Conservation (phyloP, 2,113 vertebrate species). For the Rhea americana region DNA sequence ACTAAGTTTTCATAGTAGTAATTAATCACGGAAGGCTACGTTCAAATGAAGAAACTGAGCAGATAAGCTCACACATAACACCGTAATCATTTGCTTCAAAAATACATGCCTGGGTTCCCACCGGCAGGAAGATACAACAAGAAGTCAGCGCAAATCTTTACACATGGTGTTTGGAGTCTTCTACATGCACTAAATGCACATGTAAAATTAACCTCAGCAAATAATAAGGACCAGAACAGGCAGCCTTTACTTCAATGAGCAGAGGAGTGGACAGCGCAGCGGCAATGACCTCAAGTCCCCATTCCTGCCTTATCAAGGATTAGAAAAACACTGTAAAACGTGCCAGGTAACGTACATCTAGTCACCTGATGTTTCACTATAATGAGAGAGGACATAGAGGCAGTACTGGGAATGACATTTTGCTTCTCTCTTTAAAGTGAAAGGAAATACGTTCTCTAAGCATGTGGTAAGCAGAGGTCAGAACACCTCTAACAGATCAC, state of each 20-base stretch:
- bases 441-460: not conserved
- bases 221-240: not conserved
- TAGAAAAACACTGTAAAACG: not conserved
- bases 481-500: not conserved
- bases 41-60: conserved; percentile 19
- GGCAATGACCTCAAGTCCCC: not conserved
- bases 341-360: not conserved
- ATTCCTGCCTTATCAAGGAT: not conserved
- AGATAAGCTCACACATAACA: not conserved
- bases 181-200: not conserved
- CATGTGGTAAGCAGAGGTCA: not conserved
- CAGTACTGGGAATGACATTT: not conserved
- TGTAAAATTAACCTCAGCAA: not conserved
- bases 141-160: not conserved
- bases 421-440: not conserved
- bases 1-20: not conserved
- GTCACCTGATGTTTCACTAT: not conserved
- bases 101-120: not conserved
- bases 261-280: not conserved
- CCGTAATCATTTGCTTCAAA: not conserved
- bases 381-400: not conserved
- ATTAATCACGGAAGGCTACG: not conserved
- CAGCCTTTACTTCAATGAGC: not conserved
- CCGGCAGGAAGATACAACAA: not conserved
- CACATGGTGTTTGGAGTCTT: not conserved